Conservation (phyloP, 2,797 vertebrate species). For the Rousettus madagascariensis region DNA sequence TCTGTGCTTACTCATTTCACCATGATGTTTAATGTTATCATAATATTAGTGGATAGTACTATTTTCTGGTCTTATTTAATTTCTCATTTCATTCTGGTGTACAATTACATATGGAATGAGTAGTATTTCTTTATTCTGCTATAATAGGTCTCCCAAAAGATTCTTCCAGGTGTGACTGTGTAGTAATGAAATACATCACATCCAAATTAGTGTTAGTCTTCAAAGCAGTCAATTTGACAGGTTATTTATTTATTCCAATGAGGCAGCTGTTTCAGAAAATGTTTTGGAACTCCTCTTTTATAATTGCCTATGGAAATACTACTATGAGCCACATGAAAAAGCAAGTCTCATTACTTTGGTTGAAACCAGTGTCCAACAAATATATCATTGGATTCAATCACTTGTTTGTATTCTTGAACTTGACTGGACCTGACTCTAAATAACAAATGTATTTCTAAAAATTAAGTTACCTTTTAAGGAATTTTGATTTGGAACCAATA, state of each 20-base stretch:
- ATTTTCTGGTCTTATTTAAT: not conserved
- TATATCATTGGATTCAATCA: not conserved
- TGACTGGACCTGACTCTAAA: not conserved
- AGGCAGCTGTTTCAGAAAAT: not conserved
- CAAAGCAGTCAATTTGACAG: not conserved
- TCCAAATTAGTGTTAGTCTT: constrained; percentile 28
- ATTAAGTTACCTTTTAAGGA: constrained; percentile 1
- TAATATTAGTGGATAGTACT: not conserved
- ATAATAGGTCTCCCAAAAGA: not conserved
- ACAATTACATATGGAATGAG: not conserved
- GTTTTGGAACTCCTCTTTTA: not conserved
- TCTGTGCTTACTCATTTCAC: not conserved
- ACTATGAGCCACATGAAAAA: not conserved
- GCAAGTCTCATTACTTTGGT: not conserved
- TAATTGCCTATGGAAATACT: not conserved
- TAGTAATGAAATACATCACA: not conserved
- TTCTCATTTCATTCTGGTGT: constrained; percentile 39
- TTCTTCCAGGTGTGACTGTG: not conserved
- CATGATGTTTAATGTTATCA: not conserved
- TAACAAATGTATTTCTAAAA: constrained; percentile 18
- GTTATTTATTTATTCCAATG: not conserved
- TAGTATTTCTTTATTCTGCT: constrained; percentile 8
- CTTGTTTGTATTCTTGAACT: not conserved
- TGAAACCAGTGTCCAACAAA: constrained; percentile 8
- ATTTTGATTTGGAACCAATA: constrained; percentile 23